Evolutionary conservation across 2,113 vertebrate genomes (phyloP).

Genomic region (Cnemophilus loriae): DNA sequence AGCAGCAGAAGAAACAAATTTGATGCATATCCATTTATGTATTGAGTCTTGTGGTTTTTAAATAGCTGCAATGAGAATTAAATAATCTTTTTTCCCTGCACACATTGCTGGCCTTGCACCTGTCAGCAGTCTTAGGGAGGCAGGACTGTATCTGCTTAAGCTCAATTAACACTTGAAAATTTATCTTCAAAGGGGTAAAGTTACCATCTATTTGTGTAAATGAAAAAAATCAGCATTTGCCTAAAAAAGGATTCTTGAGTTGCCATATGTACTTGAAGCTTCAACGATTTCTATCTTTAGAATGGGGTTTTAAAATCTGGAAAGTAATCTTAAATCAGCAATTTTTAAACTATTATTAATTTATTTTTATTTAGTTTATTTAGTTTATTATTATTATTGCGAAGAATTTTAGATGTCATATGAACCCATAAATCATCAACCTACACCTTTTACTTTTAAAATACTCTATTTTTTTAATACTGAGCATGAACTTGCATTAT

Average conservation of each 20-base stretch:
- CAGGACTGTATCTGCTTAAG: slow-evolving; percentile 14
- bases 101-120: not conserved
- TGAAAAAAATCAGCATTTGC: not conserved
- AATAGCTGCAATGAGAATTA: slow-evolving; percentile 2
- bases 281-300: not conserved
- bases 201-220: not conserved
- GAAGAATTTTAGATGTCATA: not conserved
- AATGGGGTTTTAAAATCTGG: not conserved
- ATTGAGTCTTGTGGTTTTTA: not conserved
- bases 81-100: not conserved
- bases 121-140: slow-evolving; percentile 13
- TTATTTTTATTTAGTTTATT: too few species aligned
- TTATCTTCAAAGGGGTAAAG: slow-evolving; percentile 23
- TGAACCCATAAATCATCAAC: not conserved
- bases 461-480: not conserved
- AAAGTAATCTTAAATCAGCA: not conserved
- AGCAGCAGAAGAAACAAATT: not conserved
- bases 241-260: not conserved
- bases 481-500: not conserved
- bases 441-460: not conserved
- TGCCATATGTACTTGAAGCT: not conserved
- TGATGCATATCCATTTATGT: not conserved
- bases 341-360: not conserved
- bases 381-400: too few species aligned
- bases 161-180: slow-evolving; percentile 39